Base-by-base conservation (phyloP, 2,888 invertebrate species). In the Diplazon laetatorius region DNA sequence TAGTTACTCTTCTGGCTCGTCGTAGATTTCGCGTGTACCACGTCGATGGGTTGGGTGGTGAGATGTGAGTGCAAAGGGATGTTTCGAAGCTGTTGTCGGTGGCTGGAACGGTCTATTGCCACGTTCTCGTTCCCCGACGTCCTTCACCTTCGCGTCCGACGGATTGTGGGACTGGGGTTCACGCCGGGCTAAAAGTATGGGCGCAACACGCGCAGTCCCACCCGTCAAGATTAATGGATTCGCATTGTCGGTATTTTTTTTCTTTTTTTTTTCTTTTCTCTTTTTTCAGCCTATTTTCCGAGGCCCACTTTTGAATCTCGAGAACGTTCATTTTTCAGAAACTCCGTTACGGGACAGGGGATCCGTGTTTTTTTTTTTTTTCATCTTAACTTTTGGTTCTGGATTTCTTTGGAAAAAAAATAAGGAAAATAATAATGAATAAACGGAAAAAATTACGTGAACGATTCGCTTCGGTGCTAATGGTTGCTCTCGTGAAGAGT, bases 221-320 rank as follows among this genome's bases (percentile, higher is more conserved):
- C 86, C 86, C 82, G 85, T 84, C 78, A 89, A 90, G 91, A 91
- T 91, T 91, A 91, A 91, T 91, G 91, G 90, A 89, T 89, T 88
- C 84, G 84, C 87, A 91, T 91, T 91, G 91, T 91, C 89, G 88
- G 90, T 89, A 89, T 89, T 90, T 90, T n/a, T n/a, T n/a, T n/a
- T n/a, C n/a, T n/a, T n/a, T n/a, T n/a, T n/a, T n/a, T n/a, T n/a
- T n/a, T n/a, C n/a, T n/a, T n/a, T n/a, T n/a, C n/a, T n/a, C n/a
- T n/a, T n/a, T n/a, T 89, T 91, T 90, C 90, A 87, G 86, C 37
- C 87, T 87, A 89, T 91, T 90, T 91, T 90, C n/a, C 89, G 88
- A 88, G 89, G 85, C 81, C 77, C 89, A 91, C 90, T 90, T 91
- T 90, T 89, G 87, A 88, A 88, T 86, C 86, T 85, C 87, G 86